phyloP scores from a whole-genome alignment of 2,113 vertebrate genomes.

The Bufo gargarizans region DNA sequence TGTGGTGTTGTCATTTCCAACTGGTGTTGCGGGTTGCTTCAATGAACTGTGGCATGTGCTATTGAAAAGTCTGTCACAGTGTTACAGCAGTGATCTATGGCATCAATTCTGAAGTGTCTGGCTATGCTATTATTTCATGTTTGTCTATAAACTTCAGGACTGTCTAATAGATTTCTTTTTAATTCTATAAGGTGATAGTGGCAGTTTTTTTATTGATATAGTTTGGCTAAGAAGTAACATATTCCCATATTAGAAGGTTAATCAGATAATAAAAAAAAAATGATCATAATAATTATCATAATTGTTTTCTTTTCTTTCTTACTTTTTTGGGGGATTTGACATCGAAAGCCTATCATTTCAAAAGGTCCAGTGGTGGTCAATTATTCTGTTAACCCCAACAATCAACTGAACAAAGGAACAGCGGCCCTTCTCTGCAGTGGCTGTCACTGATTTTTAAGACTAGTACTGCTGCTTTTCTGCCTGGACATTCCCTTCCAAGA shows the following conservation, averaged over 20 bases:
- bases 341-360: too few relatives aligned
- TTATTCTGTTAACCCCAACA: too few relatives aligned
- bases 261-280: too few relatives aligned
- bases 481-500: too few relatives aligned
- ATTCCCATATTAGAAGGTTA: neutral
- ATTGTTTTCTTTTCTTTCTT: too few relatives aligned
- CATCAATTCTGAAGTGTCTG: neutral
- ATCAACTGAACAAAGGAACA: too few relatives aligned
- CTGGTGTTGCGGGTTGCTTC: conserved; percentile 1
- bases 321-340: too few relatives aligned
- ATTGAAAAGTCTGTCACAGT: neutral
- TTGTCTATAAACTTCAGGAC: neutral
- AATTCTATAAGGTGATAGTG: neutral
- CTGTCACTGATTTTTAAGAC: too few relatives aligned
- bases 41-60: conserved; percentile 5
- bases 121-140: neutral
- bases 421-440: too few relatives aligned
- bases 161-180: neutral
- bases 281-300: too few relatives aligned
- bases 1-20: conserved; percentile 17
- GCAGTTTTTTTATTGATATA: neutral
- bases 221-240: neutral
- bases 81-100: neutral
- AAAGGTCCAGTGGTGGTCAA: too few relatives aligned
- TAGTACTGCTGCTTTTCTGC: too few relatives aligned